Evolutionary conservation across 2,113 vertebrate genomes (phyloP).

Genomic region (Sialia sialis): DNA sequence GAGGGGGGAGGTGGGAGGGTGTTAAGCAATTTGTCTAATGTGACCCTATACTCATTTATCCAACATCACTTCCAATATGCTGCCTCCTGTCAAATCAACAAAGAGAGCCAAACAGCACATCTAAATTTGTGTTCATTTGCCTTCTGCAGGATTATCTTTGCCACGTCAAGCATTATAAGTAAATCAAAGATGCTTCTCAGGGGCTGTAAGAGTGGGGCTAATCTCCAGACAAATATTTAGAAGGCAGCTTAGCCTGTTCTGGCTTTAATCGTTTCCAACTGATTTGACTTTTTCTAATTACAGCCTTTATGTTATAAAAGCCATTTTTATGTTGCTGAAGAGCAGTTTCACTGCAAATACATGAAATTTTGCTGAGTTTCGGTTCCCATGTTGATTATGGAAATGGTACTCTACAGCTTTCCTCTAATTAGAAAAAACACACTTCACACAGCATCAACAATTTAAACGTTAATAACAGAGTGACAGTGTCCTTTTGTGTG

Average conservation of each 20-base stretch:
- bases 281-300: conserved; percentile 87
- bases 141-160: conserved; percentile 74
- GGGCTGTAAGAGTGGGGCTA: conserved; percentile 71
- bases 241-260: conserved; percentile 76
- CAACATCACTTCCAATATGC: conserved; percentile 57
- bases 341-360: conserved; percentile 77
- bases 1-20: not conserved
- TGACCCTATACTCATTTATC: conserved; percentile 64
- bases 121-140: conserved; percentile 76
- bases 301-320: conserved; percentile 81
- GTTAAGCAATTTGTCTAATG: conserved; percentile 72
- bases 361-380: conserved; percentile 77
- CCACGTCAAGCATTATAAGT: conserved; percentile 71
- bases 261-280: conserved; percentile 82
- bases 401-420: conserved; percentile 72
- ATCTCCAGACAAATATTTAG: conserved; percentile 83
- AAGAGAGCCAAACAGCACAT: conserved; percentile 63
- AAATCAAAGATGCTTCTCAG: conserved; percentile 77
- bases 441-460: conserved; percentile 70
- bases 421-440: conserved; percentile 83
- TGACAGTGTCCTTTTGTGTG: conserved; percentile 66
- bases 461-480: conserved; percentile 74
- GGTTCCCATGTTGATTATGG: conserved; percentile 75
- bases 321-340: conserved; percentile 78
- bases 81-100: conserved; percentile 71